Evolutionary conservation across 2,888 invertebrate species (phyloP), one percentile per base, ranked within the genome.

Genomic region (Conistra vaccinii): DNA sequence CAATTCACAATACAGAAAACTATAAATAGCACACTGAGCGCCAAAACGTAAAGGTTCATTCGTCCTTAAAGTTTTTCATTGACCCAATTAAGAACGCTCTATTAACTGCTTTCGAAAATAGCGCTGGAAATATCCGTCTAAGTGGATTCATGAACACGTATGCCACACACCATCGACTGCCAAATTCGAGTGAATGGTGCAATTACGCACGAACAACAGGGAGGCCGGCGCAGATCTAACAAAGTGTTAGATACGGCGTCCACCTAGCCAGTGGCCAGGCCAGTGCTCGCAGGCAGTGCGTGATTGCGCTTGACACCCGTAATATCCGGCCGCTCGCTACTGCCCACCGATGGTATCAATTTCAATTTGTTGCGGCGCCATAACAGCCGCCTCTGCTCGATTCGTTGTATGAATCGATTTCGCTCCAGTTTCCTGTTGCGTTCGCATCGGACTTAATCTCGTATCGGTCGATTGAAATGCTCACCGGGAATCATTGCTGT

Each of bases 281-380:
- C 85, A 83, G 83, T 78, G 83, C 87, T 90, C 82, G 89, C 80
- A 88, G 89, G 90, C 89, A 92, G 92, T 95, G 95, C 95, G 95
- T 96, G 96, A 95, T 95, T 95, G 93, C 92, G 94, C 93, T 91
- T 94, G 96, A 96, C 96, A 95, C 93, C 93, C 93, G 94, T 95
- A 96, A 96, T 96, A 96, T 96, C 96, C 96, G 96, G 95, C 89
- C 90, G 90, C 89, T 88, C 91, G 90, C 90, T 89, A 88, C 92
- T 94, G 93, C 93, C 95, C 94, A 94, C 93, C 93, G 95, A 96
- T 95, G 94, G 94, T 96, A 96, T 96, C 96, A 96, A 95, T 95
- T 96, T 96, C 96, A 96, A 96, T 96, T 96, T 96, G 96, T 95
- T 95, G 94, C 93, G 95, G 94, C 91, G 91, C 92, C 91, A 93